phyloP scores from a whole-genome alignment of 2,797 vertebrate genomes.

The Glyptemys insculpta region DNA sequence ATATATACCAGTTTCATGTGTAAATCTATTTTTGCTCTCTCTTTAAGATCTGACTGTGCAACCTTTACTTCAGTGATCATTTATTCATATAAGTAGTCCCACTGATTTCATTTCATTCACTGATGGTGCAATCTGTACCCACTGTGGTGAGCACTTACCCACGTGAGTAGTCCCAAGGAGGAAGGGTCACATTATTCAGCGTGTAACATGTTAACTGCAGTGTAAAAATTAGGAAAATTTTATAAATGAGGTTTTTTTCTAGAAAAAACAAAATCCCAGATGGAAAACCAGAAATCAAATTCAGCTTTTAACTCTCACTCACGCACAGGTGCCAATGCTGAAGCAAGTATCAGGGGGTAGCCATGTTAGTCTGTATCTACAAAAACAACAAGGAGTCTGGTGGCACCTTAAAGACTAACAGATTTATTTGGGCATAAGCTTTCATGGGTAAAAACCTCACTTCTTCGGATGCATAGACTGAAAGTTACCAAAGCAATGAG shows the following conservation, averaged over 20 bases:
- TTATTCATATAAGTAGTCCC: neutral
- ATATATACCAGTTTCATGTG: neutral
- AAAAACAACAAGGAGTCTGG: too few species aligned
- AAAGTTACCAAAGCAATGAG: too few species aligned
- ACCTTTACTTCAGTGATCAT: neutral
- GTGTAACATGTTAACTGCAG: neutral
- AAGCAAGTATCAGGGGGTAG: too few species aligned
- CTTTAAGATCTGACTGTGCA: neutral
- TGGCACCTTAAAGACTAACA: too few species aligned
- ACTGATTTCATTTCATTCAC: neutral
- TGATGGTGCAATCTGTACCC: neutral
- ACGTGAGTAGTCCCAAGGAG: neutral
- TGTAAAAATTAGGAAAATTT: neutral
- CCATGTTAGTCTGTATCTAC: too few species aligned
- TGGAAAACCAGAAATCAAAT: neutral
- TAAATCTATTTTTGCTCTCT: fast-evolving
- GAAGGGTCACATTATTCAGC: neutral
- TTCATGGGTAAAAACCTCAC: too few species aligned
- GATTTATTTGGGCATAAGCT: too few species aligned
- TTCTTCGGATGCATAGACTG: too few species aligned
- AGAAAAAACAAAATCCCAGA: neutral
- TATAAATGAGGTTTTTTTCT: neutral
- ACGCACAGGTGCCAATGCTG: neutral
- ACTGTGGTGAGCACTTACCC: fast-evolving
- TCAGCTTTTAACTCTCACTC: too few species aligned